Conservation (phyloP, 2,888 invertebrate species). For the Lasioglossum zephyrum region DNA sequence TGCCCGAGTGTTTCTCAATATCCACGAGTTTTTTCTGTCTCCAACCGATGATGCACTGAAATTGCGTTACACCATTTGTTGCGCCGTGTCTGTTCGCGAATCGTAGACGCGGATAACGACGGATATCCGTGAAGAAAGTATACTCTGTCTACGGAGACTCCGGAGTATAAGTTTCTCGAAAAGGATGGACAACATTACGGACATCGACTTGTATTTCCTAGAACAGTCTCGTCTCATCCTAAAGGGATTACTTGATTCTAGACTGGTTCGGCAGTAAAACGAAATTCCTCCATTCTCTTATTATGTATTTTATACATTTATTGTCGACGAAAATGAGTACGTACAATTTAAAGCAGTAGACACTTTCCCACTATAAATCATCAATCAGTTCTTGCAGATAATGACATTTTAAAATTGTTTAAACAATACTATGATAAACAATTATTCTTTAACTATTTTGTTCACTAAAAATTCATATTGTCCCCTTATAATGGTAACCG, state of each 20-base stretch:
- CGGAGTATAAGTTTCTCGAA: not conserved
- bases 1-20: conserved; percentile 14
- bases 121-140: not conserved
- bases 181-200: not conserved
- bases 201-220: not conserved
- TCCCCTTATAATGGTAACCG: no score
- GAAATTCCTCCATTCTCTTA: not conserved
- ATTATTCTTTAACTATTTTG: no score
- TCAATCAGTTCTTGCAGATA: no score
- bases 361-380: no score
- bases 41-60: conserved; percentile 14
- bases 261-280: not conserved
- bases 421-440: no score
- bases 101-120: not conserved
- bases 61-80: not conserved
- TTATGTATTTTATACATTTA: not conserved
- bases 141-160: not conserved
- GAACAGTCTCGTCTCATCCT: not conserved
- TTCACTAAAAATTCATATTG: no score
- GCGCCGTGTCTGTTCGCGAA: not conserved
- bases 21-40: not conserved
- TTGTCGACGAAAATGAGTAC: not conserved
- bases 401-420: no score
- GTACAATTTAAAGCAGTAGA: not conserved
- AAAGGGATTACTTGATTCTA: not conserved